Base-by-base conservation (phyloP, 2,888 invertebrate genomes). In the Gibbula magus region DNA sequence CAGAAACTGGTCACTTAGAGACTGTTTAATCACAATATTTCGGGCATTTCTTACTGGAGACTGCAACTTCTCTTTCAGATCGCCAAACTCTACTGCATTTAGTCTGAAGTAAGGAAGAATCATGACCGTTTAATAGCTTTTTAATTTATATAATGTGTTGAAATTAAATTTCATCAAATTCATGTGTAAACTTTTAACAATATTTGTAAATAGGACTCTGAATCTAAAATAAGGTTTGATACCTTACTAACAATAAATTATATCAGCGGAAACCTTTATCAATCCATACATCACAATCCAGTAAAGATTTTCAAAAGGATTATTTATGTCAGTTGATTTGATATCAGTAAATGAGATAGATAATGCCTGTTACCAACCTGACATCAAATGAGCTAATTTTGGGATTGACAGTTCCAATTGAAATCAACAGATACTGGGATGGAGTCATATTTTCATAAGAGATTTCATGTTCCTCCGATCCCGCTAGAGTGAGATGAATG, bases 401-500 rank as follows among this genome's bases (percentile, higher is more conserved):
- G 45, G 85, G 82, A 80, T 91, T 88, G 32, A 90, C 85, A 81
- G 90, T 90, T 22, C 85, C 86, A 4, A 96, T 96, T 91, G 95
- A 94, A 80, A 98, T 96, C 91, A 96, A 97, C 4, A 98, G 94
- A 92, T 95, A 97, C 92, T 98, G 97, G 1, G 96, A 95, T 77
- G 96, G 95, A 77, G 95, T 95, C 67, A 95, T 94, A n/a, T 95
- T 94, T 77, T 95, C 94, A 67, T 95, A 94, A 0, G 96, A 95
- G 74, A 97, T 93, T 39, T 86, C 84, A 81, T 93, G 92, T 66
- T 93, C 92, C 67, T 93, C 93, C 45, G 96, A 95, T 86, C 95
- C 95, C 83, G 95, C 95, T 22, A 97, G 95, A 52, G 96, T 95
- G 18, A 98, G 93, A 0, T 95, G 94, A 25, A 96, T 95, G 92